Base-by-base conservation (phyloP, 1,140 invertebrate species). In the Drepana arcuata region DNA sequence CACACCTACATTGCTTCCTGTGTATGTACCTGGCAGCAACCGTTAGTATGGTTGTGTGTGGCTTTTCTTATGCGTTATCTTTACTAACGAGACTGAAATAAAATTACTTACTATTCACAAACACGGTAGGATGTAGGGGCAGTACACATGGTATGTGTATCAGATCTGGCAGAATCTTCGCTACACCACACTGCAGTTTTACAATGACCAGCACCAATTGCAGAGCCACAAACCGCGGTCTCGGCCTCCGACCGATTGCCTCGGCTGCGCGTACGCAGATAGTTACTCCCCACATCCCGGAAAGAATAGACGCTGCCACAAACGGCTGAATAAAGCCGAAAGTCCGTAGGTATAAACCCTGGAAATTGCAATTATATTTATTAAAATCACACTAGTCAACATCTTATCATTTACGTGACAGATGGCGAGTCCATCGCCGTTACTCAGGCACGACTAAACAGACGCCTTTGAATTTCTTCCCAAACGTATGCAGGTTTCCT, bases 261-360 rank as follows among this genome's bases (percentile, higher is more conserved):
- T 80, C 78, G 0, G 86, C 58, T 18, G 85, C 71, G 2, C 81
- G 69, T 0, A 88, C 84, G 2, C 81, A 83, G 86, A 89, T 89
- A 7, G 82, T 77, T 39, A 88, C 83, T 0, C 85, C 87, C 88
- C 88, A 90, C 10, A 90, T 73, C 1, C 88, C 88, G n/a, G 85
- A 72, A 2, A 89, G 47, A 14, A 90, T 88, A 1, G 88, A 89
- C 0, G 80, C 60, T 0, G 84, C 80, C 1, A 89, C 74, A 9
- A 89, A 62, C 1, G 86, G 86, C 65, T 88, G 87, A 29, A 88
- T 57, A 53, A 86, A 90, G 51, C 85, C 72, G 55, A 88, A 87
- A 48, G 84, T 86, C 1, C 85, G 78, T 53, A 83, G 69, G 44
- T 88, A 88, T 33, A 89, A 48, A 30, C 16, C 14, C 2, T 28